Base-by-base conservation (phyloP, 2,113 vertebrate genomes). In the Sorex fumeus region DNA sequence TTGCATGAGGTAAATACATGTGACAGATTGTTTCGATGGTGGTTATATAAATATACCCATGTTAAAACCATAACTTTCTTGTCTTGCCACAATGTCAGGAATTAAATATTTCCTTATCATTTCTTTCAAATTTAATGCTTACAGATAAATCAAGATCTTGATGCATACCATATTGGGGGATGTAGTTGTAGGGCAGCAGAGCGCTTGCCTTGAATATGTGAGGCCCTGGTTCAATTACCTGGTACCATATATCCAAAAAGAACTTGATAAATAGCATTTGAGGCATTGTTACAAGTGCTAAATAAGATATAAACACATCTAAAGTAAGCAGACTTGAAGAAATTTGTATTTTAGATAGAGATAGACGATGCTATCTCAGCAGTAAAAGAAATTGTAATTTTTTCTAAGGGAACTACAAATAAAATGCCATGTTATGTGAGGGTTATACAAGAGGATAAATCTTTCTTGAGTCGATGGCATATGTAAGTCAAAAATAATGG, bases 401-500 rank as follows among this genome's bases (percentile, higher is more conserved):
- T 75, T 23, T 75, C 27, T 74, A 72, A 60, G 23, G 60, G 43
- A 66, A 27, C 69, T 81, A 72, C 10, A 69, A 70, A 70, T 71
- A 90, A 82, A 88, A 82, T 90, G 11, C 32, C 70, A 32, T 15
- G 69, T 85, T 69, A 57, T 71, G 32, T n/a, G 72, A 60, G 27
- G 12, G 89, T 64, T 75, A n/a, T 89, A 11, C 64, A 86, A 60
- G 19, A 79, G 28, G 69, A 27, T 69, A 86, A 64, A 79, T 88
- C 25, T 83, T 91, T 32, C 64, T 21, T 91, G 43, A 88, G 67
- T 32, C 66, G 28, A 18, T 78, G 47, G 47, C 19, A 36, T 85
- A 75, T 85, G 32, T 83, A 18, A 80, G 76, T 77, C 25, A 92
- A 3, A 95, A 96, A 81, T 32, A 75, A 85, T 72, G 40, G 69